A percentile compares a stretch with the other conserved stretches of the same genome.
These are phyloP conservation scores for Schizopygopsis pylzovi DNA, from an alignment of 2,797 vertebrate genomes.

Conservation along the genomic window DNA sequence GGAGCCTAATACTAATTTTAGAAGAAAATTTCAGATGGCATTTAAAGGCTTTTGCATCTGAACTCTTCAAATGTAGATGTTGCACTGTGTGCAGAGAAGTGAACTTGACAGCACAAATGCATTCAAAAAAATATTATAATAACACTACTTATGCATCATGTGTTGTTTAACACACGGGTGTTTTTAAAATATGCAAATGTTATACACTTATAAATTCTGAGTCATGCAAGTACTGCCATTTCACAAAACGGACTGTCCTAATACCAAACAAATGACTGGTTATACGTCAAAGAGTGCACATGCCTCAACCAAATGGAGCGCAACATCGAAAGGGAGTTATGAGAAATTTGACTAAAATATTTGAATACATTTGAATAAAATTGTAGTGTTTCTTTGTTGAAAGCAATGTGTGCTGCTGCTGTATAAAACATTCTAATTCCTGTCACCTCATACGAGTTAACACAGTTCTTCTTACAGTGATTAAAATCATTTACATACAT, in stretches of 20 bases:
- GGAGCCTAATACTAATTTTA: too few relatives aligned
- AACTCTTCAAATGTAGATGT: background rate
- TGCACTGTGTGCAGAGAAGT: background rate
- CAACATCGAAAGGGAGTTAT: background rate
- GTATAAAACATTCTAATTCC: background rate
- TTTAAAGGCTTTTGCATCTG: too few relatives aligned
- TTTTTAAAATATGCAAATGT: background rate
- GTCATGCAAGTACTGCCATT: background rate
- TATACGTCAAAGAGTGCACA: background rate
- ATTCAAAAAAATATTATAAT: background rate
- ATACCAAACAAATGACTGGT: background rate
- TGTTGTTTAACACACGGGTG: background rate
- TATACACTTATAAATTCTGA: too few relatives aligned
- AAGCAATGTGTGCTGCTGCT: background rate
- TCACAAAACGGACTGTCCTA: background rate
- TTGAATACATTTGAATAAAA: constrained; percentile 12
- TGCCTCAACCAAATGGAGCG: background rate
- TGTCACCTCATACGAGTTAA: too few relatives aligned
- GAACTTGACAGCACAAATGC: background rate
- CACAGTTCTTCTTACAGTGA: too few relatives aligned
- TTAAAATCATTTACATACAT: too few relatives aligned
- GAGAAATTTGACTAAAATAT: constrained; percentile 17
- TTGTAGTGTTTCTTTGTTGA: background rate
- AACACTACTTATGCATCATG: background rate
- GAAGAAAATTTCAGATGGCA: too few relatives aligned